A percentile compares a stretch with the other conserved stretches of the same genome.
These are phyloP conservation scores for Trinectes maculatus DNA, from an alignment of 2,113 vertebrate genomes.

Conservation along the genomic window DNA sequence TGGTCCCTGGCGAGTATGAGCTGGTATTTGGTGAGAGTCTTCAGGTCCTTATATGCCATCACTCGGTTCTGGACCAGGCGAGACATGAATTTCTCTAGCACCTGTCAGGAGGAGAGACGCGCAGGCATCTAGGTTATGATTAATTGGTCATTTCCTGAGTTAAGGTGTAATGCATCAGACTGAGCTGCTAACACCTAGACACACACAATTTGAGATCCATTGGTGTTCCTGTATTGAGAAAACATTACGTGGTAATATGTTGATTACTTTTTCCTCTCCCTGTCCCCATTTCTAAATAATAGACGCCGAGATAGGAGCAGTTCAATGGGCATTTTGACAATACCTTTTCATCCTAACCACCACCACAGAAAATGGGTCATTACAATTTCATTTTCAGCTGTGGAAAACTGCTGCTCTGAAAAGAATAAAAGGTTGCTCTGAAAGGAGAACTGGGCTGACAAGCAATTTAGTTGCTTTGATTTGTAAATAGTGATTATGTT, in stretches of 20 bases:
- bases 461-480: slow-evolving; percentile 30
- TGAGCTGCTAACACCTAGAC: neutral
- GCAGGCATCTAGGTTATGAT: slow-evolving; percentile 12
- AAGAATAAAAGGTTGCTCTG: too few relatives aligned
- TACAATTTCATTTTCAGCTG: slow-evolving; percentile 46
- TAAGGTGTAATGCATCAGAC: neutral
- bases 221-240: neutral
- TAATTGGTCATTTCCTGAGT: slow-evolving; percentile 37
- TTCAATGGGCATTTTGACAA: slow-evolving; percentile 44
- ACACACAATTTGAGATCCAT: neutral
- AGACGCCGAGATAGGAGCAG: slow-evolving; percentile 13
- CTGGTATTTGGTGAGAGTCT: slow-evolving; percentile 91
- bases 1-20: slow-evolving; percentile 94
- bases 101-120: slow-evolving; percentile 70
- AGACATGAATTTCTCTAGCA: slow-evolving; percentile 87
- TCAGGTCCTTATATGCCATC: slow-evolving; percentile 85
- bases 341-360: slow-evolving; percentile 55
- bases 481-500: neutral
- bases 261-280: slow-evolving; percentile 18
- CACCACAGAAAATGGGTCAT: slow-evolving; percentile 21
- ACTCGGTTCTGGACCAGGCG: slow-evolving; percentile 86
- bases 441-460: slow-evolving; percentile 21
- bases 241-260: too few relatives aligned
- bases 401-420: slow-evolving; percentile 9
- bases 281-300: slow-evolving; percentile 53